Percentiles rank a stretch among this genome's conserved stretches.
Evolutionary conservation across 2,888 invertebrate genomes (phyloP).

Genomic region (Lasioglossum villosulum): DNA sequence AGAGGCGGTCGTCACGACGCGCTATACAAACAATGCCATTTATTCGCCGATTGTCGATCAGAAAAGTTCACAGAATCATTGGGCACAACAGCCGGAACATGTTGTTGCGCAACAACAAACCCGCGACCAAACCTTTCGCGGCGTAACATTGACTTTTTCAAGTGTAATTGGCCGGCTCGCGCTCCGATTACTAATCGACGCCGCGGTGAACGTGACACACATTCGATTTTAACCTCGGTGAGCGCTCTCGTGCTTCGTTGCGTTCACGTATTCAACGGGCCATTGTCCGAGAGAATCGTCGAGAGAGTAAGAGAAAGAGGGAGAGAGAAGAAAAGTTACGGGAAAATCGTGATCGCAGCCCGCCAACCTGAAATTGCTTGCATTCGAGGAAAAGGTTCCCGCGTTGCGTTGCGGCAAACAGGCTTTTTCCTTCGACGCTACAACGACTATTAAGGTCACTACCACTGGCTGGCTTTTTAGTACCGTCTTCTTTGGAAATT

Average conservation of each 20-base stretch:
- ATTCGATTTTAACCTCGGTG: conserved; percentile 66
- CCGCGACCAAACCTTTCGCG: conserved; percentile 62
- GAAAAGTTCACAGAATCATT: conserved; percentile 22
- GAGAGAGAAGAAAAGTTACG: conserved; percentile 10
- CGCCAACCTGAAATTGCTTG: background rate
- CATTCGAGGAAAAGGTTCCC: conserved; percentile 21
- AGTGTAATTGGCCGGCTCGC: conserved; percentile 67
- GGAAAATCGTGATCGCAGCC: conserved; percentile 1
- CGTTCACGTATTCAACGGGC: conserved; percentile 41
- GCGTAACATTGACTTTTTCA: conserved; percentile 74
- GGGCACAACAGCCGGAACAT: conserved; percentile 42
- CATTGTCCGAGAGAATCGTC: conserved; percentile 34
- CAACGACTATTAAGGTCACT: conserved; percentile 14
- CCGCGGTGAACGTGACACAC: conserved; percentile 71
- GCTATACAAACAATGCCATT: conserved; percentile 17
- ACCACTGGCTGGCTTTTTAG: background rate
- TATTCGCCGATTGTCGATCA: background rate
- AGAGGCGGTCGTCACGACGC: conserved; percentile 6
- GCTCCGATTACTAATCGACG: conserved; percentile 73
- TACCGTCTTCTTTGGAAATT: conserved; percentile 5
- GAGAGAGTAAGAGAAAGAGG: background rate
- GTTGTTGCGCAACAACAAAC: conserved; percentile 61
- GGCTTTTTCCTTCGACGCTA: background rate
- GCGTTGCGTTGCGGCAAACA: background rate
- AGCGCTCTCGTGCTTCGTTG: conserved; percentile 31